These are phyloP conservation scores for Hylaeus volcanicus DNA, from an alignment of 1,140 invertebrate species.

Conservation along the genomic window DNA sequence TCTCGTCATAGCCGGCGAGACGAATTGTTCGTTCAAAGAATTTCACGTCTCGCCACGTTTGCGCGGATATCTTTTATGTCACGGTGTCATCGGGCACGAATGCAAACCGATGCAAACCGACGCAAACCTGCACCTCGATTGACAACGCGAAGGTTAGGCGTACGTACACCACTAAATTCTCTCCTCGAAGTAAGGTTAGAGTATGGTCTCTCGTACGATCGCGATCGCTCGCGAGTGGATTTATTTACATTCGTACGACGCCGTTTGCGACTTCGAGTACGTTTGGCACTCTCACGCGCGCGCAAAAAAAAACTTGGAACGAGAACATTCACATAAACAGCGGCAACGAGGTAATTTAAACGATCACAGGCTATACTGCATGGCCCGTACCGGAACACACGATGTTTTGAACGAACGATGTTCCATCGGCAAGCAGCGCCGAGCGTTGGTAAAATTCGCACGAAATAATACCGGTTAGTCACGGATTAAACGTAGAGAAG, in stretches of 20 bases:
- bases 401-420: conserved; percentile 22
- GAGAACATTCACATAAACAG: neutral
- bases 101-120: neutral
- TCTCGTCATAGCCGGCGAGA: conserved; percentile 63
- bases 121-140: neutral
- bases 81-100: neutral
- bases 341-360: conserved; percentile 1
- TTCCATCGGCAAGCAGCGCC: neutral
- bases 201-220: neutral
- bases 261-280: neutral
- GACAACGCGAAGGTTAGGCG: conserved; percentile 32
- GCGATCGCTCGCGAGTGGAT: neutral
- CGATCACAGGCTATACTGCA: neutral
- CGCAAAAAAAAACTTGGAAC: neutral
- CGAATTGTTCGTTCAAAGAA: neutral
- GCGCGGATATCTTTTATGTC: neutral
- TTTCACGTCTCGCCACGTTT: neutral
- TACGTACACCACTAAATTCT: neutral
- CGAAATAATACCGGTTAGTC: conserved; percentile 22
- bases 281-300: neutral
- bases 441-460: neutral
- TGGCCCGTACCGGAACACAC: neutral
- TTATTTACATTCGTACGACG: neutral
- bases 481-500: neutral
- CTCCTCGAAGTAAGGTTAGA: conserved; percentile 32